Conservation (phyloP, 2,888 invertebrate species). For the Calliopum simillimum region DNA sequence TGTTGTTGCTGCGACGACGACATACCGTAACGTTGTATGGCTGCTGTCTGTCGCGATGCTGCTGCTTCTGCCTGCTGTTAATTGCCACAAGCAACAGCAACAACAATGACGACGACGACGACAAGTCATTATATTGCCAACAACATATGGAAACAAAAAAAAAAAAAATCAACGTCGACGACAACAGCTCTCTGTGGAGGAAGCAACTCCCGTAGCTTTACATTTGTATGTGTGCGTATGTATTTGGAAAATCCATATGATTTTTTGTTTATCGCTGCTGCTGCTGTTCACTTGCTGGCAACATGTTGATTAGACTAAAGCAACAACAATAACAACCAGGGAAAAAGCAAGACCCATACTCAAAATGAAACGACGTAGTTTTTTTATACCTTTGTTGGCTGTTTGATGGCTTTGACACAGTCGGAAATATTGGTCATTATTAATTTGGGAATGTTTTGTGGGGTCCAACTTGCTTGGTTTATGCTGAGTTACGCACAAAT, state of each 20-base stretch:
- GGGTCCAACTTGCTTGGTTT: too few species aligned
- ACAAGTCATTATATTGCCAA: neutral
- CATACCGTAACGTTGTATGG: neutral
- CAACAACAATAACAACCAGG: slow-evolving; percentile 5
- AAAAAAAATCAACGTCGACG: neutral
- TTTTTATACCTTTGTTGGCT: neutral
- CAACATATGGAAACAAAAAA: slow-evolving; percentile 4
- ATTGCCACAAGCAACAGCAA: slow-evolving; percentile 10
- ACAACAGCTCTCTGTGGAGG: slow-evolving; percentile 7
- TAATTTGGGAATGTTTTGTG: too few species aligned
- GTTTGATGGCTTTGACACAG: neutral
- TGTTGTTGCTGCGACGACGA: slow-evolving; percentile 8
- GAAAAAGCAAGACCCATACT: slow-evolving; percentile 12
- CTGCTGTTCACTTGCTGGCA: slow-evolving; percentile 31
- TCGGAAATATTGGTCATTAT: too few species aligned
- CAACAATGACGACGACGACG: too few species aligned
- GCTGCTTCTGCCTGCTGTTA: neutral
- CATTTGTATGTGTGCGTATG: neutral
- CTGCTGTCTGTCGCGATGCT: neutral
- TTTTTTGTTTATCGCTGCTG: slow-evolving; percentile 34
- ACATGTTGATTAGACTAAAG: slow-evolving; percentile 45
- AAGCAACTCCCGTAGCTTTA: slow-evolving; percentile 40
- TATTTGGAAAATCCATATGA: slow-evolving; percentile 46
- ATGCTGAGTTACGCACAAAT: too few species aligned
- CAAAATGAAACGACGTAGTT: slow-evolving; percentile 35